Conservation (phyloP, 2,797 vertebrate genomes). For the Danio tinwini region DNA sequence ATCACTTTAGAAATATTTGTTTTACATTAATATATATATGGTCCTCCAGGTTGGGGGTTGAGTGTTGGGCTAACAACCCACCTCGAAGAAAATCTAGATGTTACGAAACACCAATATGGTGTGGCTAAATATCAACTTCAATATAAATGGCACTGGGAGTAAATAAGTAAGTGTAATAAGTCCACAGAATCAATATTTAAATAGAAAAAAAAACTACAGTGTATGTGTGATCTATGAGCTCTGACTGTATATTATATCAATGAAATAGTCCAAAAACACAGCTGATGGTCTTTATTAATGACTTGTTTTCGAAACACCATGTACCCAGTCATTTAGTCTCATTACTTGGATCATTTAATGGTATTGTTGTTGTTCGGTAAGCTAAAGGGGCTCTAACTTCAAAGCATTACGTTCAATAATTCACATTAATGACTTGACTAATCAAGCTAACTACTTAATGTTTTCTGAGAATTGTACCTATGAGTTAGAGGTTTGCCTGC, state of each 20-base stretch:
- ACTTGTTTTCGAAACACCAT: slow-evolving; percentile 1
- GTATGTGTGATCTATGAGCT: not conserved
- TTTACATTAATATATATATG: too few relatives aligned
- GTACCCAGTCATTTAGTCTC: slow-evolving; percentile 31
- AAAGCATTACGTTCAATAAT: slow-evolving; percentile 69
- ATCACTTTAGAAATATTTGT: too few relatives aligned
- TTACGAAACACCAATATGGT: too few relatives aligned
- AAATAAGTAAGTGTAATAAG: too few relatives aligned
- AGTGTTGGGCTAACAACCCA: too few relatives aligned
- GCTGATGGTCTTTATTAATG: not conserved
- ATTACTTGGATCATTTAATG: slow-evolving; percentile 31
- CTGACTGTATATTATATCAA: not conserved
- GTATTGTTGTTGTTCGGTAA: slow-evolving; percentile 52
- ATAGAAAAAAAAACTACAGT: too few relatives aligned
- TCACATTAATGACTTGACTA: slow-evolving; percentile 74
- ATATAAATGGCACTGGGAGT: too few relatives aligned
- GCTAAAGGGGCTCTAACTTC: slow-evolving; percentile 47
- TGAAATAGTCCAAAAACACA: not conserved
- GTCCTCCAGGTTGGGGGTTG: too few relatives aligned
- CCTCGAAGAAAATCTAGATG: too few relatives aligned
- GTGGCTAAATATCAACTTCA: too few relatives aligned
- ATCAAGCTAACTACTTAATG: slow-evolving; percentile 66
- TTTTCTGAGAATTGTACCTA: slow-evolving; percentile 54
- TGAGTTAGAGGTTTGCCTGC: slow-evolving; percentile 52
- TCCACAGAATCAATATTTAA: too few relatives aligned